Evolutionary conservation across 2,888 invertebrate genomes (phyloP), one percentile per base, ranked within the genome.

Genomic region (Cephus rjabovi): DNA sequence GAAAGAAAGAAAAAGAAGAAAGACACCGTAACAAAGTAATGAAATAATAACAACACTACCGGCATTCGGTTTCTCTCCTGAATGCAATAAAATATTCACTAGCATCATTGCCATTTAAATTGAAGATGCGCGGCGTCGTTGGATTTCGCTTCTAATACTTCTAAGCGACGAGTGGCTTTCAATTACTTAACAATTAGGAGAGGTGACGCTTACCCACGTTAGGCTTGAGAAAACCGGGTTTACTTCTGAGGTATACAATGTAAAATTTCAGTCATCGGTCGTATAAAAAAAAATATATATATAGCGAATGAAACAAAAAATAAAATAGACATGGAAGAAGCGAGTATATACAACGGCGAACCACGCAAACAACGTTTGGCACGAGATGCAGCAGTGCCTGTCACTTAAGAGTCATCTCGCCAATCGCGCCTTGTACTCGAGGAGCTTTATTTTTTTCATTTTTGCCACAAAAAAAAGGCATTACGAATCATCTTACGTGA

Each of bases 251-350:
- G 56, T 56, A 56, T 56, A 56, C 56, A 56, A 56, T 56, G 56
- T 56, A 56, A 56, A 56, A 56, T 56, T 56, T 56, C 56, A 56
- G 56, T 56, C 56, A 9, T 56, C 56, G 56, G 56, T 56, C 9
- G 56, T 56, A 56, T 56, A 56, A 56, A 56, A 56, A 56, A 12
- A 23, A 56, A 56, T 3, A 9, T 56, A 56, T 56, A 56, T 74
- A 37, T 34, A 74, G 30, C 1, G 35, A 68, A 69, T 77, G 70
- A 76, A 77, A 37, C 23, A 34, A 69, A 77, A 79, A 69, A 77
- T 40, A 81, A 81, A 81, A 80, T 81, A 78, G 81, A 75, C 84
- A 76, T 82, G 87, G 87, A 87, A 87, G 85, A 87, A 85, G 81
- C 84, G 80, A 79, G 84, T 83, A 85, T 81, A 77, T 81, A 83